phyloP scores from a whole-genome alignment of 1,140 invertebrate species.

The Diabrotica virgifera region DNA sequence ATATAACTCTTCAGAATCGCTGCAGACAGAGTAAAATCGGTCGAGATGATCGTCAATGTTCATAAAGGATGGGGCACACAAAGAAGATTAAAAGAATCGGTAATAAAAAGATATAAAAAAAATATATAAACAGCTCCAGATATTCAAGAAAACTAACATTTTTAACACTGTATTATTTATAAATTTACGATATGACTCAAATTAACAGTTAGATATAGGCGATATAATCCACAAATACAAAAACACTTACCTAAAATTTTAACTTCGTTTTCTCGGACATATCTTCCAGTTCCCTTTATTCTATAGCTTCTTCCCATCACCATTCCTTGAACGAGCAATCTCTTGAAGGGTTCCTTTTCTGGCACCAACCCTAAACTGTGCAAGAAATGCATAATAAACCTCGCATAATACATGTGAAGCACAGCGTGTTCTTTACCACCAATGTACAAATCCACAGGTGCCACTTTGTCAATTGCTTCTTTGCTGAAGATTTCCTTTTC shows the following conservation, averaged over 20 bases:
- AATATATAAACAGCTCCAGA: too few relatives aligned
- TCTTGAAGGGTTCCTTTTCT: conserved; percentile 84
- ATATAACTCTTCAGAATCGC: too few relatives aligned
- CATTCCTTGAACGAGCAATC: conserved; percentile 91
- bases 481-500: conserved; percentile 64
- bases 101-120: too few relatives aligned
- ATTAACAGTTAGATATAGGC: too few relatives aligned
- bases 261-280: conserved; percentile 72
- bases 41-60: too few relatives aligned
- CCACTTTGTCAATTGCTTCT: conserved; percentile 57
- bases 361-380: conserved; percentile 70
- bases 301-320: conserved; percentile 86
- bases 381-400: conserved; percentile 93
- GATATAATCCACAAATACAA: too few relatives aligned
- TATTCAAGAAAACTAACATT: too few relatives aligned
- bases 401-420: conserved; percentile 94
- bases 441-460: conserved; percentile 95
- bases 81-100: too few relatives aligned
- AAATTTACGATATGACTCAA: too few relatives aligned
- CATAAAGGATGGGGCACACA: too few relatives aligned
- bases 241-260: conserved; percentile 53
- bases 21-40: too few relatives aligned
- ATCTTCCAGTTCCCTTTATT: conserved; percentile 73
- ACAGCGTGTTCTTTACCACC: conserved; percentile 97
- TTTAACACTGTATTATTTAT: too few relatives aligned